Evolutionary conservation across 2,888 invertebrate genomes (phyloP).

Genomic region (Himalopsyche tibetana): DNA sequence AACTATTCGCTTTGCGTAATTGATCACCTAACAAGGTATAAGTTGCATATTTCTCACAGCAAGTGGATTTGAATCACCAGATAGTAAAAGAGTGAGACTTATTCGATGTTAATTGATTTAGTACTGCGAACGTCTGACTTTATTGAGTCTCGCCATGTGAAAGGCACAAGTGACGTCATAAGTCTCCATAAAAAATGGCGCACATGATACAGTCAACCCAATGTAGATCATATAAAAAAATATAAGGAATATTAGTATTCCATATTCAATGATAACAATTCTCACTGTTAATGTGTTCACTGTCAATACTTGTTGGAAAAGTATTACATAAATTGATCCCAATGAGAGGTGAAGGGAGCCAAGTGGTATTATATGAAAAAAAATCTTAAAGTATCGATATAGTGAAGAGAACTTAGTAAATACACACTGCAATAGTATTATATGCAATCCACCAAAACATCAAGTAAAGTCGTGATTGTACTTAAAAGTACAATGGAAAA

Average conservation of each 20-base stretch:
- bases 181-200: neutral
- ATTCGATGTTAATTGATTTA: constrained; percentile 58
- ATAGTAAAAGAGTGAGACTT: constrained; percentile 41
- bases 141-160: constrained; percentile 27
- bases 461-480: too few relatives aligned
- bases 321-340: too few relatives aligned
- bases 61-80: neutral
- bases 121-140: constrained; percentile 49
- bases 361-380: too few relatives aligned
- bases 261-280: too few relatives aligned
- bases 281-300: too few relatives aligned
- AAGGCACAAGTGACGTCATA: constrained; percentile 25
- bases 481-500: too few relatives aligned
- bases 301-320: too few relatives aligned
- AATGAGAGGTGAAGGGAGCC: too few relatives aligned
- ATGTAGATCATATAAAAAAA: neutral
- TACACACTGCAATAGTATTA: too few relatives aligned
- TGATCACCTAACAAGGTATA: neutral
- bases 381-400: too few relatives aligned
- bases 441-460: too few relatives aligned
- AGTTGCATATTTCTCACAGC: constrained; percentile 29
- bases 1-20: constrained; percentile 2
- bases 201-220: neutral
- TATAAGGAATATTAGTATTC: neutral
- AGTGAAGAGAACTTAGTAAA: too few relatives aligned